Evolutionary conservation across 2,113 vertebrate genomes (phyloP).

Genomic region (Piaya cayana): DNA sequence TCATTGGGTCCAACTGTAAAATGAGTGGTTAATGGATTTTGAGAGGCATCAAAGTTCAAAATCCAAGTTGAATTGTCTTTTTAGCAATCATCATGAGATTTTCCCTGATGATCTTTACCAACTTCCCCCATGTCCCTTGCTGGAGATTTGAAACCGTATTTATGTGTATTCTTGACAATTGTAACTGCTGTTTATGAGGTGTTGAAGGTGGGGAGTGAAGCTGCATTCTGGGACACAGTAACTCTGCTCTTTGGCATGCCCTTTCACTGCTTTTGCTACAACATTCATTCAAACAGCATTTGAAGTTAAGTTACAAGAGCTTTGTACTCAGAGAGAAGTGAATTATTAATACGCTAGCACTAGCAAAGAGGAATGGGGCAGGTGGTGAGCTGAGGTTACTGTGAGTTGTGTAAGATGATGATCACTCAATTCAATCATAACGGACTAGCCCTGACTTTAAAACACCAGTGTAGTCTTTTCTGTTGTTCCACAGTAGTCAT

Average conservation of each 20-base stretch:
- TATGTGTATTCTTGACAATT: not conserved
- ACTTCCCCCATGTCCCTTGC: accelerated
- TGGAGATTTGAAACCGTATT: not conserved
- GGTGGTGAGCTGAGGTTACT: not conserved
- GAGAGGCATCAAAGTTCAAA: not conserved
- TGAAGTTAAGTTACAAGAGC: not conserved
- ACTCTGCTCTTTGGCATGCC: not conserved
- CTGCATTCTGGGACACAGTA: not conserved
- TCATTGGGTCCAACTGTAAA: no score
- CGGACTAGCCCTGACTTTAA: not conserved
- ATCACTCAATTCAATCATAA: not conserved
- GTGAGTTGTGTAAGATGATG: not conserved
- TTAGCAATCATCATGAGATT: not conserved
- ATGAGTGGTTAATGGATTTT: not conserved
- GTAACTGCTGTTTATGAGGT: not conserved
- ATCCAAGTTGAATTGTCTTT: not conserved
- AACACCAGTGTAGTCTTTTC: not conserved
- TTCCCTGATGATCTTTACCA: not conserved
- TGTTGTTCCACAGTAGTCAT: not conserved
- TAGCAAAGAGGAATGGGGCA: not conserved
- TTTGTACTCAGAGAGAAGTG: not conserved
- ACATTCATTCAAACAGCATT: not conserved
- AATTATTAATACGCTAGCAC: not conserved
- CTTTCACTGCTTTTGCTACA: not conserved
- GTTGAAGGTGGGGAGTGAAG: not conserved